Percentiles rank a stretch among this genome's conserved stretches.
phyloP scores from a whole-genome alignment of 2,113 vertebrate genomes.

The Nestor notabilis region DNA sequence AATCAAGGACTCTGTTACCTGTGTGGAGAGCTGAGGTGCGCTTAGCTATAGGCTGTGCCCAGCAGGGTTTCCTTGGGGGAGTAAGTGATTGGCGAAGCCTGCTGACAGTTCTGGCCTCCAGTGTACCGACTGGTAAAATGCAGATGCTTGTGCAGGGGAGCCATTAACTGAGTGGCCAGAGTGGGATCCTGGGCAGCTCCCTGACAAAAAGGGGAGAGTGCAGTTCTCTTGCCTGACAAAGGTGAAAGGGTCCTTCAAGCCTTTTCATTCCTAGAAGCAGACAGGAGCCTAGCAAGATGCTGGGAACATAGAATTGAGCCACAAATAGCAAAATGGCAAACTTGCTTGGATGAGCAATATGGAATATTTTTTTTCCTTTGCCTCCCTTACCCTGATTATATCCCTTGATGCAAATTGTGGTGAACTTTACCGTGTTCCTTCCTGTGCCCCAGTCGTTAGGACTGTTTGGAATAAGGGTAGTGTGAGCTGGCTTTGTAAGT shows the following conservation, averaged over 20 bases:
- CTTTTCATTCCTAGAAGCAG: not conserved
- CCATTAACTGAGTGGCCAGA: not conserved
- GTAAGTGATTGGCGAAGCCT: not conserved
- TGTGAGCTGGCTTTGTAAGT: not conserved
- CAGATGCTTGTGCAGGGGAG: not conserved
- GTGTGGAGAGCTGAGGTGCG: not conserved
- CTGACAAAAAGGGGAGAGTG: not conserved
- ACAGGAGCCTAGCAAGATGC: not conserved
- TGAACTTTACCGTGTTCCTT: not conserved
- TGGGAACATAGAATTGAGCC: not conserved
- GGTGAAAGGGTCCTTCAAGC: not conserved
- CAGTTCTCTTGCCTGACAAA: not conserved
- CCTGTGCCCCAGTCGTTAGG: not conserved
- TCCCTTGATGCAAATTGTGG: not conserved
- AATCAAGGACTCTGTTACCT: not conserved
- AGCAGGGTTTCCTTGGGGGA: not conserved
- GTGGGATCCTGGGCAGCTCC: not conserved
- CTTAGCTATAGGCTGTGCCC: not conserved
- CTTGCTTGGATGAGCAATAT: not conserved
- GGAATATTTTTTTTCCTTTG: not conserved
- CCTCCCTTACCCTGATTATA: not conserved
- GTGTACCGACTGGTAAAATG: rapidly evolving
- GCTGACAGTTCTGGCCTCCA: not conserved
- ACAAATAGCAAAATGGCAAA: not conserved
- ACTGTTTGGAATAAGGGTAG: not conserved